Conservation (phyloP, 2,113 vertebrate species). For the Bos indicus region DNA sequence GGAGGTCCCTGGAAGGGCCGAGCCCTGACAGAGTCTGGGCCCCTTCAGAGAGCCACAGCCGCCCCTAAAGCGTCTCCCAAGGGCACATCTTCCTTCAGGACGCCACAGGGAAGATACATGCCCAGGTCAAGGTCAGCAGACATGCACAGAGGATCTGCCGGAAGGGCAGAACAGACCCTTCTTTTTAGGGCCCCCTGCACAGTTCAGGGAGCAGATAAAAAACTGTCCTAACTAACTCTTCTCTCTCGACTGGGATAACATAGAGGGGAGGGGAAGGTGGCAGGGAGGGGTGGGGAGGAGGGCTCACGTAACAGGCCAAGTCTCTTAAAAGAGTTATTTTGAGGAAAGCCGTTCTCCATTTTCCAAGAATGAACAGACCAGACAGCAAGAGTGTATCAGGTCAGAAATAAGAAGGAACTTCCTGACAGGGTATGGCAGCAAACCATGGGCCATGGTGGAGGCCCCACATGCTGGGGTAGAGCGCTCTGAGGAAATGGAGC, state of each 20-base stretch:
- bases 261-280: background rate
- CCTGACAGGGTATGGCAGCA: background rate
- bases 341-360: background rate
- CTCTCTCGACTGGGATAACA: background rate
- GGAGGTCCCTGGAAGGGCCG: background rate
- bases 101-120: background rate
- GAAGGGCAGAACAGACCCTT: background rate
- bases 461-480: background rate
- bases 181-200: background rate
- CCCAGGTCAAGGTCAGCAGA: background rate
- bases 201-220: constrained; percentile 2
- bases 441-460: background rate
- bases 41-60: background rate
- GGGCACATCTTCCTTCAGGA: background rate
- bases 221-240: background rate
- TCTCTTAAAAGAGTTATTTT: background rate
- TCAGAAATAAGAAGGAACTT: background rate
- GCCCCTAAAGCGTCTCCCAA: background rate
- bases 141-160: background rate
- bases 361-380: background rate
- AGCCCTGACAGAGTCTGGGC: background rate
- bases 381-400: background rate
- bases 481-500: fast-evolving
- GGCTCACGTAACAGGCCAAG: background rate
- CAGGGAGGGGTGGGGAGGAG: background rate